Conservation (phyloP, 2,797 vertebrate genomes). For the Cuniculus paca region DNA sequence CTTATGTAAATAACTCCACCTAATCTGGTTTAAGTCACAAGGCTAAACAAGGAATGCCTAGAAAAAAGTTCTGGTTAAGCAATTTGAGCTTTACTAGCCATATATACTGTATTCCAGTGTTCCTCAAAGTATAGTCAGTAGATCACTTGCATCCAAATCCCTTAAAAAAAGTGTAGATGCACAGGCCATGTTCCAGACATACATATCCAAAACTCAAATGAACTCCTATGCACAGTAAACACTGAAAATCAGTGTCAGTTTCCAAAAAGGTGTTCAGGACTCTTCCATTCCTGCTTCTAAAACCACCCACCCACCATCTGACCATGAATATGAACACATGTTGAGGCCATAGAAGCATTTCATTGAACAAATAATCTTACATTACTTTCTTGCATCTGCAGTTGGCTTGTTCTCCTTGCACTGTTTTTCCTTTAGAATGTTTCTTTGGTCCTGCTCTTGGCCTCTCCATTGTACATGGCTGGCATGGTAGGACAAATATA, state of each 20-base stretch:
- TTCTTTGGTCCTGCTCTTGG: not conserved
- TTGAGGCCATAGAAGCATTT: not conserved
- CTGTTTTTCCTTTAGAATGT: not conserved
- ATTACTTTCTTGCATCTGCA: not conserved
- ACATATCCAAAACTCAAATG: not conserved
- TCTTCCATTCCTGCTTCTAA: not conserved
- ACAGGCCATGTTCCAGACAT: not conserved
- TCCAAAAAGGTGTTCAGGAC: not conserved
- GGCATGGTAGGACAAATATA: not conserved
- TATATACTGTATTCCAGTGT: not conserved
- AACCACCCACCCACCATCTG: not conserved
- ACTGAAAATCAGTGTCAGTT: constrained; percentile 7
- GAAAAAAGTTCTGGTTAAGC: not conserved
- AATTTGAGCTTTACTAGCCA: constrained; percentile 24
- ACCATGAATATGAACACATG: not conserved
- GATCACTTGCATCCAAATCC: not conserved
- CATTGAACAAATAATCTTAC: not conserved
- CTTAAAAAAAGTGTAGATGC: not conserved
- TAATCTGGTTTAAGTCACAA: constrained; percentile 14
- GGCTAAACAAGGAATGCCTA: not conserved
- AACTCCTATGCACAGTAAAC: not conserved
- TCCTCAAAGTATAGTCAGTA: not conserved
- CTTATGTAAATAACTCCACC: constrained; percentile 29
- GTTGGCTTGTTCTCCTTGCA: constrained; percentile 21
- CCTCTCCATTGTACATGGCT: not conserved